phyloP scores from a whole-genome alignment of 2,113 vertebrate species.

The Seriola aureovittata region DNA sequence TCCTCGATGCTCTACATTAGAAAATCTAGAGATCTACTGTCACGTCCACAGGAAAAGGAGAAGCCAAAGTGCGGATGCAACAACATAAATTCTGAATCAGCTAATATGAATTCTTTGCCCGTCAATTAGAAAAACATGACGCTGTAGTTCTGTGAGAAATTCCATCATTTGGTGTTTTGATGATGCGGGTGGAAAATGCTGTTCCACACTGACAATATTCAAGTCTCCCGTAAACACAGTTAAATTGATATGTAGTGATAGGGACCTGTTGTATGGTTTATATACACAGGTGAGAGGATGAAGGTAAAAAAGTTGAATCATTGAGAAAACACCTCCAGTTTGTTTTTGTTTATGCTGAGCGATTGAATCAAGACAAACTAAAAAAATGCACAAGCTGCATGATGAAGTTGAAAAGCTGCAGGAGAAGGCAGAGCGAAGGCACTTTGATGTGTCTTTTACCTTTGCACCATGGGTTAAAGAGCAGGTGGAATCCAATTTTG shows the following conservation, averaged over 20 bases:
- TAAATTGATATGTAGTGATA: background rate
- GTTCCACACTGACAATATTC: background rate
- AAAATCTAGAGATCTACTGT: background rate
- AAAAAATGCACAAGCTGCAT: background rate
- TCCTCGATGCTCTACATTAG: background rate
- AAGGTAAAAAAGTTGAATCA: too few relatives aligned
- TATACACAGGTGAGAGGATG: too few relatives aligned
- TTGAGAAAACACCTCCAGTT: too few relatives aligned
- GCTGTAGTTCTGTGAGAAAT: background rate
- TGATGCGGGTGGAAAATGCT: background rate
- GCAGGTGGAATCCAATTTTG: constrained; percentile 86
- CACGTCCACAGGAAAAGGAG: background rate
- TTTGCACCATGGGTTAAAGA: constrained; percentile 95
- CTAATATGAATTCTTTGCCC: background rate
- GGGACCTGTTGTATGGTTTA: background rate
- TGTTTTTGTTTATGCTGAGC: too few relatives aligned
- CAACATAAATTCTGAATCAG: background rate
- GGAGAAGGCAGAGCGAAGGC: background rate
- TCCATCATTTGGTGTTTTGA: background rate
- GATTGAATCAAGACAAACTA: too few relatives aligned
- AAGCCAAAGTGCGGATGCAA: background rate
- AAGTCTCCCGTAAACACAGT: background rate
- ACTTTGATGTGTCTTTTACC: constrained; percentile 77
- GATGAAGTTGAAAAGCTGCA: background rate
- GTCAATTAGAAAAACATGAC: background rate